Conservation (phyloP, 64 coral and sea anemone species). For the Porites lutea region DNA sequence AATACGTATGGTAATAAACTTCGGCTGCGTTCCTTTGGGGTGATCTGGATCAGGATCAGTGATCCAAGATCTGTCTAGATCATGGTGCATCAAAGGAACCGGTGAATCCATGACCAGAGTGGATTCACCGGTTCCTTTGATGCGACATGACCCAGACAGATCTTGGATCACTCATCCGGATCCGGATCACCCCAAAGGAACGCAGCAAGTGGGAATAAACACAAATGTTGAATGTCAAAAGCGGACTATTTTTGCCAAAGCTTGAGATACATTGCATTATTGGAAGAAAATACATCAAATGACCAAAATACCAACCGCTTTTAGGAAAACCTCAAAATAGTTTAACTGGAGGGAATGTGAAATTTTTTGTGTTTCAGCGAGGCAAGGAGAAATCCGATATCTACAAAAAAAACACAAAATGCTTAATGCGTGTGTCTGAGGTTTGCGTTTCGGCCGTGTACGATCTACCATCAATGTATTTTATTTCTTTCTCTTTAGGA, state of each 20-base stretch:
- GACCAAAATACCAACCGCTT: constrained; percentile 12
- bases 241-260: constrained; percentile 9
- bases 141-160: no score
- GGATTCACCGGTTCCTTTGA: no score
- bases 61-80: no score
- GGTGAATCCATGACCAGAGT: no score
- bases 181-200: no score
- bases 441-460: constrained; percentile 1
- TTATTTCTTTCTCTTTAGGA: constrained; percentile 15
- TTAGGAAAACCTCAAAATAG: constrained; percentile 18
- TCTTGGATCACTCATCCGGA: no score
- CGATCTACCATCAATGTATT: constrained; percentile 9
- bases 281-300: constrained; percentile 25
- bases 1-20: neutral
- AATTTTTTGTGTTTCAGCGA: constrained; percentile 27
- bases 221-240: constrained; percentile 10
- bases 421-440: neutral
- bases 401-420: neutral
- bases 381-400: constrained; percentile 12
- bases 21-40: no score
- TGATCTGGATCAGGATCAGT: no score
- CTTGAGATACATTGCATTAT: constrained; percentile 12
- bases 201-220: constrained; percentile 7
- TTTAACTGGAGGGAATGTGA: constrained; percentile 21
- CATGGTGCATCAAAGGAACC: no score